These are phyloP conservation scores for Chaetoderma sp. DNA, from an alignment of 2,888 invertebrate species.

Conservation along the genomic window DNA sequence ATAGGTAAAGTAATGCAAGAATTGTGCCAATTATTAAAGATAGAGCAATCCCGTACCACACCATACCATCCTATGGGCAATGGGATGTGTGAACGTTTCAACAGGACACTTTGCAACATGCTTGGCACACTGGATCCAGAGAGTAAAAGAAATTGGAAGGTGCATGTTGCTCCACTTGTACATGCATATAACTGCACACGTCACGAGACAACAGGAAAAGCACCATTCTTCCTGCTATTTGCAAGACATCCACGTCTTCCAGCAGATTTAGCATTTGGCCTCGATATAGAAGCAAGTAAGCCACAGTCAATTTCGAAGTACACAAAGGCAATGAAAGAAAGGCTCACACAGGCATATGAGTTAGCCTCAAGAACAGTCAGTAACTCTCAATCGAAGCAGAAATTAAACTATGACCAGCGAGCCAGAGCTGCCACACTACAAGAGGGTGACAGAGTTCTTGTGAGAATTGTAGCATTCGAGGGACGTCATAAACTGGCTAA, in stretches of 20 bases:
- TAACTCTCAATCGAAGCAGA: background rate
- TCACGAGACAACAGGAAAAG: constrained; percentile 25
- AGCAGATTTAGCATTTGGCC: constrained; percentile 9
- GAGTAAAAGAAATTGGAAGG: constrained; percentile 25
- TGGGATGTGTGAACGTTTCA: constrained; percentile 25
- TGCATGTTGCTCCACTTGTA: constrained; percentile 13
- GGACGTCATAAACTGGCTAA: constrained; percentile 28
- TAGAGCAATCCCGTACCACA: constrained; percentile 26
- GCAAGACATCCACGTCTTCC: constrained; percentile 17
- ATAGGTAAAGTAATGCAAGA: constrained; percentile 27
- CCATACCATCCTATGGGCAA: constrained; percentile 26
- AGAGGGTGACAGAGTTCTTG: constrained; percentile 25
- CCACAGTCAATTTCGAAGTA: background rate
- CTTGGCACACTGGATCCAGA: constrained; percentile 23
- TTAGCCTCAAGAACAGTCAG: background rate
- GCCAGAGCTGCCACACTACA: constrained; percentile 1
- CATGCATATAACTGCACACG: constrained; percentile 28
- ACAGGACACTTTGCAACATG: constrained; percentile 25
- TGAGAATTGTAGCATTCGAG: constrained; percentile 20
- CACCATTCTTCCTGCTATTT: constrained; percentile 28
- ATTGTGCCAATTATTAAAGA: constrained; percentile 18
- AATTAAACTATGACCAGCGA: constrained; percentile 13
- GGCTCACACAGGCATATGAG: background rate
- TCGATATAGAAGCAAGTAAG: background rate
- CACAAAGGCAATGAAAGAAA: background rate